Evolutionary conservation across 2,888 invertebrate genomes (phyloP), one percentile per base, ranked within the genome.

Genomic region (Hofmannophila pseudospretella): DNA sequence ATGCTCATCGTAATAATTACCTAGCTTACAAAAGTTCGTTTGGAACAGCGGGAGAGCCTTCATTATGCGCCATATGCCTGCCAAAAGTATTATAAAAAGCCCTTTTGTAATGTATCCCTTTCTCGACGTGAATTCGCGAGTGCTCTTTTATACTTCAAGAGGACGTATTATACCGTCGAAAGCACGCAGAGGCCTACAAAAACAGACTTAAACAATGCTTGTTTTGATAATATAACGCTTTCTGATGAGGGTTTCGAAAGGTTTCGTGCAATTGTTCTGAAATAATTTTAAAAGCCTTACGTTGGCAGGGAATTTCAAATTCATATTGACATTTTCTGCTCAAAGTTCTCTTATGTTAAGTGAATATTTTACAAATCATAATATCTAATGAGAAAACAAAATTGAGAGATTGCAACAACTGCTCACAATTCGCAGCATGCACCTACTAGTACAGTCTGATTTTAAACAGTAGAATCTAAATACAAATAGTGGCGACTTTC

Each of bases 21-120:
- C 67, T 66, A 59, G 47, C 49, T 54, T 56, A 51, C 57, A 61
- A 47, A 54, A 60, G 63, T 69, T 70, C 67, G 69, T 71, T 69
- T 69, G 67, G 64, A 71, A 63, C 65, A 59, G 63, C 59, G 44
- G 57, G 58, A 54, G 61, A 55, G 61, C 59, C 58, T 59, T 64
- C 68, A 67, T 71, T 61, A 54, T 45, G 41, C 49, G 58, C 59
- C 72, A 67, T 65, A 72, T 70, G 67, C 61, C 67, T 66, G 70
- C 69, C 78, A 47, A 80, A 80, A 76, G 74, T 77, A 74, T 74
- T 75, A 70, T 73, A 77, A 80, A 82, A 80, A 77, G 68, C 54
- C 16, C 72, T 72, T 82, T 84, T 82, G 72, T 78, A 50, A 58
- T 55, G 57, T 67, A 76, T 76, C 84, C 79, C 73, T 79, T 75